Base-by-base conservation (phyloP, 2,888 invertebrate species). In the Eupithecia centaureata region DNA sequence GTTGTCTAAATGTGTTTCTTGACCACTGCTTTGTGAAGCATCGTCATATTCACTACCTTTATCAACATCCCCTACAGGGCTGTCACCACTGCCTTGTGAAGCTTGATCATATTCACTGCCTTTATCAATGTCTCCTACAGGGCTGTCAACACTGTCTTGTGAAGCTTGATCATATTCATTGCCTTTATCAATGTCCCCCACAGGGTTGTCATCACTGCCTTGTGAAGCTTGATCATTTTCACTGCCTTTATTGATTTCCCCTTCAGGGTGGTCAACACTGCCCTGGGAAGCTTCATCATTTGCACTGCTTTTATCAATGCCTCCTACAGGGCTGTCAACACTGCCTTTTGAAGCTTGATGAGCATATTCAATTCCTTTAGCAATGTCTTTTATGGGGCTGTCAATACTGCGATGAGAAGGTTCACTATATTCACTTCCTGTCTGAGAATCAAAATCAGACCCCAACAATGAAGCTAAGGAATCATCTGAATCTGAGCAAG, bases 301-400 rank as follows among this genome's bases (percentile, higher is more conserved):
- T 59, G 89, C 91, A 58, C 87, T 83, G 51, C 90, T 91, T 22
- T 90, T 91, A 70, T 87, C 83, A 70, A 92, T 87, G 71, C n/a
- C n/a, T n/a, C n/a, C n/a, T n/a, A n/a, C n/a, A n/a, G n/a, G n/a
- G n/a, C n/a, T n/a, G n/a, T n/a, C n/a, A n/a, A n/a, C n/a, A n/a
- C n/a, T n/a, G n/a, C n/a, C n/a, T n/a, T n/a, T n/a, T n/a, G n/a
- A n/a, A n/a, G n/a, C n/a, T n/a, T n/a, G n/a, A n/a, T n/a, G n/a
- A n/a, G n/a, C n/a, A n/a, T n/a, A n/a, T n/a, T n/a, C n/a, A n/a
- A n/a, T n/a, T n/a, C n/a, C n/a, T n/a, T n/a, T n/a, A n/a, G n/a
- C n/a, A n/a, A n/a, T n/a, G n/a, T n/a, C n/a, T n/a, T n/a, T n/a
- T n/a, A n/a, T n/a, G n/a, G n/a, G n/a, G n/a, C n/a, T n/a, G n/a